Conservation (phyloP, 2,113 vertebrate species). For the Megaptera novaeangliae region DNA sequence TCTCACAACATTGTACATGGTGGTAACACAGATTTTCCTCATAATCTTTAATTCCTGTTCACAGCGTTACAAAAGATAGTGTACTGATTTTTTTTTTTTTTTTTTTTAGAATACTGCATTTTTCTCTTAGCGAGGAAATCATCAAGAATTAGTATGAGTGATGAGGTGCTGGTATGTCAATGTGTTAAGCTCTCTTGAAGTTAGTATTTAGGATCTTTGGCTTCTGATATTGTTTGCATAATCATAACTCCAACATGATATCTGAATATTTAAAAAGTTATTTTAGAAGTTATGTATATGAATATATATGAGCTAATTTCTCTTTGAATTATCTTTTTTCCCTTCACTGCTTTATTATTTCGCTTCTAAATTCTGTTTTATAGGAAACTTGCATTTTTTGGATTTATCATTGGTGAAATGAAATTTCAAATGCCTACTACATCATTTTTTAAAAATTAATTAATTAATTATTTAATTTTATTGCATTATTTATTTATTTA, state of each 20-base stretch:
- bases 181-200: background rate
- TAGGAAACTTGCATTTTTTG: background rate
- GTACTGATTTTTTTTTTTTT: background rate
- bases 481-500: too few species aligned
- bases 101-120: background rate
- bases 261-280: background rate
- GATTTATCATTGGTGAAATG: background rate
- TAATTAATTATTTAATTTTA: too few species aligned
- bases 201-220: background rate
- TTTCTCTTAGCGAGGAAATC: background rate
- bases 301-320: background rate
- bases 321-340: background rate
- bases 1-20: background rate
- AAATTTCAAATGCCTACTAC: background rate
- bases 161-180: background rate
- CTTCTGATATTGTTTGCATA: background rate
- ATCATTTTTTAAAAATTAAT: background rate
- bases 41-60: conserved; percentile 18
- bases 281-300: background rate
- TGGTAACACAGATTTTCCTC: background rate
- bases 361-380: background rate
- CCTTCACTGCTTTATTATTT: background rate
- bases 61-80: background rate
- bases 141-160: background rate
- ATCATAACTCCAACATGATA: background rate